Base-by-base conservation (phyloP, 2,797 vertebrate genomes). In the Poeciliopsis turneri region DNA sequence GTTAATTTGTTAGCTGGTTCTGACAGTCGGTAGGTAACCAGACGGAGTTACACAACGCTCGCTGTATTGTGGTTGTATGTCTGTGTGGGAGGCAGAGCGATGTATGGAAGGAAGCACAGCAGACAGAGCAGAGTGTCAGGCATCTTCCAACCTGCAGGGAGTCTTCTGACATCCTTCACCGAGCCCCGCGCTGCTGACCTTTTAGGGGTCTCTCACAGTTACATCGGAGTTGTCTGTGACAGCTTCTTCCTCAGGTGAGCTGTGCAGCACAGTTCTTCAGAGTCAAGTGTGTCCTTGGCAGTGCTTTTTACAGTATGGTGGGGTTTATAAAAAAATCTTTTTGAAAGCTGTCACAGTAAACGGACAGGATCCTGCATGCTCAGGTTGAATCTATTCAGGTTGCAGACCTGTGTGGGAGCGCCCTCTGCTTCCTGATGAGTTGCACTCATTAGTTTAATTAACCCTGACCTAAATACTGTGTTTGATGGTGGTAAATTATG, bases 401-500 rank as follows among this genome's bases (percentile, higher is more conserved):
- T 75, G 72, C 59, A 57, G 59, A 88, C 77, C 79, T 88, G 86
- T 5, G 49, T 7, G 43, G 78, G 47, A n/a, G 68, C 80, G 46
- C 59, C 70, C 36, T 33, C 36, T 72, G 78, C 77, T 73, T 57
- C 68, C 1, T 36, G 43, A 84, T 69, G 36, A 33, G 73, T 25
- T 71, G 47, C 6, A 10, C 68, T 88, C 77, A 77, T 88, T 77
- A 76, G 74, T 77, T 69, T 76, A 69, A 84, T 85, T 79, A 82
- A 45, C 77, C 73, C 25, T 16, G 53, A 87, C 84, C 77, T 5
- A n/a, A 46, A 75, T 81, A 49, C 64, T 30, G 36, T 74, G 72
- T 2, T 53, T 47, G n/a, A 16, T 57, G 41, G 82, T 46, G 51
- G 9, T 1, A 73, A 78, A 84, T 77, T 28, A 43, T 12, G 61